These are phyloP conservation scores for Parazoanthus swiftii DNA, from an alignment of 92 coral and sea anemone species.

Conservation along the genomic window DNA sequence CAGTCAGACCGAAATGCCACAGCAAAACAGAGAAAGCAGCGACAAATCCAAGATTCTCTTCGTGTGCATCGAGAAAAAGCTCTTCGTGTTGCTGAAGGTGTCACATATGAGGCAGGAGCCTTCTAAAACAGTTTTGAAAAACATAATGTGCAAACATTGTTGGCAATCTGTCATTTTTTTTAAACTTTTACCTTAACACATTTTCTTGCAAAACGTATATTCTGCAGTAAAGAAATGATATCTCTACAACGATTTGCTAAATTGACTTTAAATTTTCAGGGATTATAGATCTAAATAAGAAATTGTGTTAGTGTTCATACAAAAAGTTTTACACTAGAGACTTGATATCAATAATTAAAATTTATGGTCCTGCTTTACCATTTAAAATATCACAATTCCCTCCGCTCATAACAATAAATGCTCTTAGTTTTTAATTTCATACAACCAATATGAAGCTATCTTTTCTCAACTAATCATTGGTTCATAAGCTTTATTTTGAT, in stretches of 20 bases:
- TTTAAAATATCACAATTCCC: too few relatives aligned
- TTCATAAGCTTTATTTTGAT: too few relatives aligned
- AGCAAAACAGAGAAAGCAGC: conserved; percentile 32
- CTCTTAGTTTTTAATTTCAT: too few relatives aligned
- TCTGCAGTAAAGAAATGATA: conserved; percentile 46
- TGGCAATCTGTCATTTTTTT: too few relatives aligned
- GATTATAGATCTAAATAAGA: conserved; percentile 24
- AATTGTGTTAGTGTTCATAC: too few relatives aligned
- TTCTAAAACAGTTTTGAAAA: conserved; percentile 28
- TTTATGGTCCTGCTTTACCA: too few relatives aligned
- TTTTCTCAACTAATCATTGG: too few relatives aligned
- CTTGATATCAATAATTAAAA: too few relatives aligned
- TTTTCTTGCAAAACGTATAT: conserved; percentile 38
- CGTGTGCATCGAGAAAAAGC: conserved; percentile 14
- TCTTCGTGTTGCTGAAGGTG: background rate
- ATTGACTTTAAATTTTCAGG: conserved; percentile 50
- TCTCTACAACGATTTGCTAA: conserved; percentile 33
- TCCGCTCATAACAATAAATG: too few relatives aligned
- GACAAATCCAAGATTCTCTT: background rate
- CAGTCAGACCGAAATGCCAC: conserved; percentile 20
- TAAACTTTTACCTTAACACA: conserved; percentile 20
- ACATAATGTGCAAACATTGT: background rate
- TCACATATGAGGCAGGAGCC: conserved; percentile 35
- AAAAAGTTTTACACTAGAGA: too few relatives aligned
- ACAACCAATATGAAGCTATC: too few relatives aligned